A percentile compares a stretch with the other conserved stretches of the same genome.
These are phyloP conservation scores for Panthera uncia DNA, from an alignment of 2,113 vertebrate genomes.

Conservation along the genomic window DNA sequence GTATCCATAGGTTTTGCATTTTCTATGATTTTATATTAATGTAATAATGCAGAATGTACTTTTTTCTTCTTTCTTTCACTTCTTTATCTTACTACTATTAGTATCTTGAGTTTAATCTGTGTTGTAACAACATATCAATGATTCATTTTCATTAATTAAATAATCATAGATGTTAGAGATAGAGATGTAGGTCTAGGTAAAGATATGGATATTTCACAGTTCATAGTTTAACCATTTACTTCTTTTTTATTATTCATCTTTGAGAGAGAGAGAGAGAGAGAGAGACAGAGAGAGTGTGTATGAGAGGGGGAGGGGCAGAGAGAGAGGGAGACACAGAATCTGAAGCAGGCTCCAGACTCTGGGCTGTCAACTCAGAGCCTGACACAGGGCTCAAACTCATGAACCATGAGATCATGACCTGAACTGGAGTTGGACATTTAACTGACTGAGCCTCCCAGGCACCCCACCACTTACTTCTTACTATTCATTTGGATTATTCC, in stretches of 20 bases:
- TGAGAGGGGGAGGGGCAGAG: too few species aligned
- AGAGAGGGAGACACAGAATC: too few species aligned
- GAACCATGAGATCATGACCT: too few species aligned
- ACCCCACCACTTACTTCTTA: neutral
- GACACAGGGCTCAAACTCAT: too few species aligned
- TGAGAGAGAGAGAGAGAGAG: too few species aligned
- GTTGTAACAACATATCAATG: neutral
- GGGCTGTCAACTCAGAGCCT: too few species aligned
- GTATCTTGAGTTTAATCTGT: neutral
- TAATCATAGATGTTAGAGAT: neutral
- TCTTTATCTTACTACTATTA: neutral
- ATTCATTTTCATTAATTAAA: neutral
- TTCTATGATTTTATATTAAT: neutral
- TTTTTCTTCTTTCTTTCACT: neutral
- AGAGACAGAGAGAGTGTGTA: too few species aligned
- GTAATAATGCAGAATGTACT: neutral
- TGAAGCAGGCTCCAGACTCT: too few species aligned
- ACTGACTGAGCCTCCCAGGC: too few species aligned
- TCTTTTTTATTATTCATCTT: neutral
- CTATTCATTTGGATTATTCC: neutral
- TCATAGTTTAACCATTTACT: neutral
- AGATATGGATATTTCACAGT: neutral
- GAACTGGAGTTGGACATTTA: too few species aligned
- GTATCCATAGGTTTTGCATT: neutral
- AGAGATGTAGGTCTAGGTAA: neutral